Evolutionary conservation across 2,113 vertebrate genomes (phyloP), one percentile per base, ranked within the genome.

Genomic region (Eptesicus fuscus): DNA sequence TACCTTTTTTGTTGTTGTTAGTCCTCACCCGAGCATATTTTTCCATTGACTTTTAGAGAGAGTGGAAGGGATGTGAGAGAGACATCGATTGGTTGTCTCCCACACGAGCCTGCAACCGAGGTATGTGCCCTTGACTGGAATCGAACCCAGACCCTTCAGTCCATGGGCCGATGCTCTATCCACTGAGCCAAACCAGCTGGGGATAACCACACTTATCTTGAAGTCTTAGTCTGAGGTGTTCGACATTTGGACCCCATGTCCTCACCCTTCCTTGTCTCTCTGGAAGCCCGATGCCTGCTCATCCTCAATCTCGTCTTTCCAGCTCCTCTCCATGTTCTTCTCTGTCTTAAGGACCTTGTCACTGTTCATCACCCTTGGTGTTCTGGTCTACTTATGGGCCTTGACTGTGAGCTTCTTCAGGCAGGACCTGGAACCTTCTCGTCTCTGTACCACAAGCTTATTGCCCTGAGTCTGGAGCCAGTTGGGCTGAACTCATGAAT

Each of bases 191-290:
- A 10, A 59, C 23, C 56, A 59, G 56, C 8, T 59, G 23, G 56
- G 56, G 56, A 59, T 59, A 59, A 59, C 56, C 56, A 59, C 56
- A 59, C 56, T 59, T 59, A 25, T 59, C 56, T 18, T 40, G 3
- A 76, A 44, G 23, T 3, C 78, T 14, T 28, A 4, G 7, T 49
- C 71, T 47, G 44, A 42, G 16, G 0, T 1, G 59, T 25, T 49
- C 0, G 0, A 1, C 7, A 7, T 35, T 22, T 4, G 16, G 44
- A 44, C 40, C 30, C 18, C 0, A 2, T 5, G 35, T 53, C 61
- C 51, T 35, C 40, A 10, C 10, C 37, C 40, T 22, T 5, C 13
- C 9, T 2, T 8, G 16, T n/a, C 76, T 49, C 17, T 32, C 22
- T 44, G 49, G 71, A 32, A 42, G 76, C 76, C 53, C 0, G 7